A percentile compares a stretch with the other conserved stretches of the same genome.
phyloP scores from a whole-genome alignment of 2,888 invertebrate species.

The Eucera pruinosa region DNA sequence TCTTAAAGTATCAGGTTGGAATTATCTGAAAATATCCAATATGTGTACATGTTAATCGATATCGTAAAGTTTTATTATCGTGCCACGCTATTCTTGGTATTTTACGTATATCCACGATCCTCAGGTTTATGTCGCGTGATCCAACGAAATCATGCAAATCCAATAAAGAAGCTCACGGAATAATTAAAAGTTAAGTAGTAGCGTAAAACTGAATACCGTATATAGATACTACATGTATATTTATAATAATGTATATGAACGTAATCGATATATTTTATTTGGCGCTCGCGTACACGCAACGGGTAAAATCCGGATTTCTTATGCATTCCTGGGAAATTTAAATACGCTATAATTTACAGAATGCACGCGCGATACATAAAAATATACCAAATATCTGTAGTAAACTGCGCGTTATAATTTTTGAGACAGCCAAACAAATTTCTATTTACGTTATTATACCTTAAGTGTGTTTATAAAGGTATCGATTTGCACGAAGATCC shows the following conservation, averaged over 20 bases:
- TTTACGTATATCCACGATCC: constrained; percentile 33
- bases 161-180: constrained; percentile 26
- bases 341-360: no score
- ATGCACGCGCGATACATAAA: no score
- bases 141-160: constrained; percentile 27
- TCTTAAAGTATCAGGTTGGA: not conserved
- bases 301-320: no score
- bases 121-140: constrained; percentile 23
- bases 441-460: no score
- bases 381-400: no score
- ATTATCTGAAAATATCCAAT: constrained; percentile 40
- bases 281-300: not conserved
- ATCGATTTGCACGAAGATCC: no score
- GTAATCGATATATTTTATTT: constrained; percentile 55
- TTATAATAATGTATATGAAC: constrained; percentile 41
- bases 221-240: constrained; percentile 57
- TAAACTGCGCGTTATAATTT: no score
- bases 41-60: constrained; percentile 45
- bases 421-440: no score
- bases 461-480: no score
- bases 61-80: constrained; percentile 35
- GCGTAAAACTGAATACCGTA: constrained; percentile 26
- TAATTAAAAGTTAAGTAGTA: constrained; percentile 25
- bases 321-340: no score
- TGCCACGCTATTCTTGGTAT: constrained; percentile 51